phyloP scores from a whole-genome alignment of 2,797 vertebrate species.

The Knipowitschia caucasica region DNA sequence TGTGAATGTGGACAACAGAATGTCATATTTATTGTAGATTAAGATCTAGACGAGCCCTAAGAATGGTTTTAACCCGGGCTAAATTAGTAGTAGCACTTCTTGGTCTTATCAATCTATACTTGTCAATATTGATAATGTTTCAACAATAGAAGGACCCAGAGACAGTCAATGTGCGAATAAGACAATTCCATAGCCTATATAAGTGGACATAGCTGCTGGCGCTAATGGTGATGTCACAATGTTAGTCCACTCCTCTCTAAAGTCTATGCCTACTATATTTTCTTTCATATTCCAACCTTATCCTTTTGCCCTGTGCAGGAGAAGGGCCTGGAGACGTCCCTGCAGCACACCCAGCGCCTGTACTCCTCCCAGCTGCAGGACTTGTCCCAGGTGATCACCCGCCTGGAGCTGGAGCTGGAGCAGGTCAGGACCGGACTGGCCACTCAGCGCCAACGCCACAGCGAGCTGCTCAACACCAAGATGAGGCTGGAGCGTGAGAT shows the following conservation, averaged over 20 bases:
- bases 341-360: conserved; percentile 82
- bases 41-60: too few relatives aligned
- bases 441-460: conserved; percentile 86
- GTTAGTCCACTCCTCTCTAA: too few relatives aligned
- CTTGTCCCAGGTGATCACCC: conserved; percentile 81
- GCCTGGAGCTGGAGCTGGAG: conserved; percentile 85
- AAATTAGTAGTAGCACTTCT: not conserved
- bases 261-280: too few relatives aligned
- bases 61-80: not conserved
- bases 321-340: conserved; percentile 85
- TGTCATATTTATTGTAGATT: too few relatives aligned
- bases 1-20: too few relatives aligned
- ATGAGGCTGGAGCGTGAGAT: conserved; percentile 94
- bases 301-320: conserved; percentile 76
- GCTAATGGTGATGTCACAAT: too few relatives aligned
- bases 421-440: conserved; percentile 83
- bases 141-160: not conserved
- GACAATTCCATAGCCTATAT: too few relatives aligned
- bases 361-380: conserved; percentile 86
- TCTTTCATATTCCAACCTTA: not conserved
- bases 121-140: not conserved
- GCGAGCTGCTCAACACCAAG: conserved; percentile 89
- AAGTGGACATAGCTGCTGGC: too few relatives aligned
- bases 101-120: not conserved
- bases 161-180: not conserved